Evolutionary conservation across 2,113 vertebrate genomes (phyloP).

Genomic region (Psittacula cyanocephala): DNA sequence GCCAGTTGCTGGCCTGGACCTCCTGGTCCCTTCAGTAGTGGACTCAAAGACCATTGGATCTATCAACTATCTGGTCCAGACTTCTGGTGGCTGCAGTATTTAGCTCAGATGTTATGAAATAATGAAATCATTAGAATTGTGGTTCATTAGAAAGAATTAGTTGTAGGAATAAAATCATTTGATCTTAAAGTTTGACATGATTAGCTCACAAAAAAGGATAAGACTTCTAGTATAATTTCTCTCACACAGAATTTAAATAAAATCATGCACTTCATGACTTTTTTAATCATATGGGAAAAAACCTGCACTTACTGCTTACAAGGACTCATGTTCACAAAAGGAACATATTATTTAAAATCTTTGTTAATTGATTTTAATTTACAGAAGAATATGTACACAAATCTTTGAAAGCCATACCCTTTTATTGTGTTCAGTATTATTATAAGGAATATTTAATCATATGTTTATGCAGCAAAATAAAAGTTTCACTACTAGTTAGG

Average conservation of each 20-base stretch:
- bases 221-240: neutral
- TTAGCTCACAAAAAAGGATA: neutral
- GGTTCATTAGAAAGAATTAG: neutral
- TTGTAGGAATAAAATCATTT: neutral
- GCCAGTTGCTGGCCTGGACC: neutral
- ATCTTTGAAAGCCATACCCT: neutral
- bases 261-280: neutral
- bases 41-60: accelerated
- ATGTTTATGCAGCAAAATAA: neutral
- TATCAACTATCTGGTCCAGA: neutral
- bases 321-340: neutral
- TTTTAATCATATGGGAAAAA: neutral
- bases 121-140: neutral
- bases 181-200: neutral
- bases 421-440: neutral
- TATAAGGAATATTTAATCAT: neutral
- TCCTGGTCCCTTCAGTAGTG: neutral
- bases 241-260: neutral
- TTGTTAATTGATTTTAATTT: neutral
- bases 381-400: neutral
- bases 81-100: neutral
- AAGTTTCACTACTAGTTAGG: neutral
- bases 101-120: neutral
- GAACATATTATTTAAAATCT: neutral
- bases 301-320: neutral